Percentiles rank a stretch among this genome's conserved stretches.
These are phyloP conservation scores for Carterocephalus palaemon DNA, from an alignment of 2,888 invertebrate species.

Conservation along the genomic window DNA sequence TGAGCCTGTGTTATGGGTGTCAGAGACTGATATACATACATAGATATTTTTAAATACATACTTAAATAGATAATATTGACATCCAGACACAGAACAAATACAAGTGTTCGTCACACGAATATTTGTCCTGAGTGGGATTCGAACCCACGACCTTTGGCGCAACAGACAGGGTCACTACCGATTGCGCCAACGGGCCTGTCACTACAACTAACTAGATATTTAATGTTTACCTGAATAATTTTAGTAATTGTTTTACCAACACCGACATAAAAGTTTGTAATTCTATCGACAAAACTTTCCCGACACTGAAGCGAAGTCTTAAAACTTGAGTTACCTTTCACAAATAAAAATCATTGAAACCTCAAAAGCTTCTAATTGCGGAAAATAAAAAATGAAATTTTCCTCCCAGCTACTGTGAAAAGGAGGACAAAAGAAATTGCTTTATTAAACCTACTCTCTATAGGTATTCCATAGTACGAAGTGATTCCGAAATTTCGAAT, in stretches of 20 bases:
- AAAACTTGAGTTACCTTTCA: conserved; percentile 25
- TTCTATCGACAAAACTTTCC: conserved; percentile 18
- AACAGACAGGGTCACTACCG: too few relatives aligned
- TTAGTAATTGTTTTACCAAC: conserved; percentile 1
- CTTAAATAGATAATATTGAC: too few relatives aligned
- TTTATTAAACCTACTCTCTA: conserved; percentile 13
- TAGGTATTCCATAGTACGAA: neutral
- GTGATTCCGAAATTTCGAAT: neutral
- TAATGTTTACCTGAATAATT: too few relatives aligned
- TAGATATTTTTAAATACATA: too few relatives aligned
- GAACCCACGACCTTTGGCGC: too few relatives aligned
- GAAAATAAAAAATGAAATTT: conserved; percentile 23
- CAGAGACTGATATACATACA: too few relatives aligned
- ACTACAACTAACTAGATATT: too few relatives aligned
- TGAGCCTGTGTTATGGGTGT: too few relatives aligned
- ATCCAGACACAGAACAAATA: too few relatives aligned
- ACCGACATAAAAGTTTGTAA: neutral
- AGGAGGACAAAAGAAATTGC: conserved; percentile 20
- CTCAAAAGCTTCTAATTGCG: conserved; percentile 26
- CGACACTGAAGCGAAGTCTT: conserved; percentile 17
- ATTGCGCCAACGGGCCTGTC: too few relatives aligned
- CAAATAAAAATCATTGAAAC: conserved; percentile 26
- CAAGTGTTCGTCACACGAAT: too few relatives aligned
- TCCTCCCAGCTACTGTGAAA: conserved; percentile 5
- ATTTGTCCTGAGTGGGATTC: too few relatives aligned